Base-by-base conservation (phyloP, 2,797 vertebrate genomes). In the Glyptemys insculpta region DNA sequence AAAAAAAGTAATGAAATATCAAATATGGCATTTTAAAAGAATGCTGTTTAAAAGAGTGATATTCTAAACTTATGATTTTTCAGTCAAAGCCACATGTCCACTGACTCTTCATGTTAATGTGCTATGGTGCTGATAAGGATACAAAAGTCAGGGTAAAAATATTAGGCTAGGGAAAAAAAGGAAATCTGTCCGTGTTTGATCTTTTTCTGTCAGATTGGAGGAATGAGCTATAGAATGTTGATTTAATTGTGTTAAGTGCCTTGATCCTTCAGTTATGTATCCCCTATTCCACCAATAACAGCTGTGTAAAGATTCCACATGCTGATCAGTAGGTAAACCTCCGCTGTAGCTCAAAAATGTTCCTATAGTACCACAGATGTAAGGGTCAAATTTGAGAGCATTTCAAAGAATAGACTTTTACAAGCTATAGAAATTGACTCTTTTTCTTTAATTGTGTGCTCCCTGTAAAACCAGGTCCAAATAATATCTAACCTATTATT, bases 401-500 rank as follows among this genome's bases (percentile, higher is more conserved):
- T 54, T 44, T 84, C 90, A 53, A 72, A 92, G 91, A 76, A 3
- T n/a, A 19, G 74, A 34, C 72, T 54, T 94, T 59, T 34, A 52
- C 84, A 79, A 89, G 86, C 83, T 81, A 3, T 37, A 87, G 76
- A 80, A 85, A 95, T 0, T 0, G 80, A 62, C 90, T 88, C n/a
- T 0, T 93, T 93, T 95, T 85, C 85, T 96, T 95, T 89, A 31
- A 85, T 93, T 93, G 95, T 91, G 92, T 85, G 79, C 93, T 92
- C 0, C 79, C 96, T 95, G 92, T 96, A 95, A 97, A 96, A 96
- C 87, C 88, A 93, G 79, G 96, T 95, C 65, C 15, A 27, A 94
- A 86, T 89, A 92, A 93, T 86, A 95, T 85, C 96, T 85, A 86
- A 85, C 90, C 94, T 91, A 34, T 96, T 97, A 97, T 96, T 97